Conservation (phyloP, 2,113 vertebrate species). For the Corythaeola cristata region DNA sequence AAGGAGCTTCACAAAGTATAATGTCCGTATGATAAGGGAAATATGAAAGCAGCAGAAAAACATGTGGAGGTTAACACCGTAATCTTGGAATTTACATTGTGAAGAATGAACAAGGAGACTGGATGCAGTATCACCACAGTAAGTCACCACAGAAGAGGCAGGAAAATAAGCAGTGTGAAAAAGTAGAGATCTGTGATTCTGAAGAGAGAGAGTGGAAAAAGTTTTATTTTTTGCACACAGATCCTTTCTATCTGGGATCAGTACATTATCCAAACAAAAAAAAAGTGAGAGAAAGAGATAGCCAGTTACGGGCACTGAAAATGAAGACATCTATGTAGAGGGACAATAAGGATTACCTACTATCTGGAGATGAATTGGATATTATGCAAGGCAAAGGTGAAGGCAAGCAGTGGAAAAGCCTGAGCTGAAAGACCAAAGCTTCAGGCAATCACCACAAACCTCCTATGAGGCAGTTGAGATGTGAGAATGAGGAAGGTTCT, state of each 20-base stretch:
- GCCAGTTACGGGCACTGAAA: neutral
- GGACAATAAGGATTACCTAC: neutral
- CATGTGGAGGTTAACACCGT: fast-evolving
- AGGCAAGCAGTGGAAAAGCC: neutral
- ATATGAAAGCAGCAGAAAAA: neutral
- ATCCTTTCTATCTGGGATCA: neutral
- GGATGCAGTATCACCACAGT: neutral
- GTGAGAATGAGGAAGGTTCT: neutral
- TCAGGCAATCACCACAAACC: neutral
- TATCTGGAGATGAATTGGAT: neutral
- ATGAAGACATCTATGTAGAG: neutral
- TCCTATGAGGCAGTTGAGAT: neutral
- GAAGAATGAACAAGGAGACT: neutral
- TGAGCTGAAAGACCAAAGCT: neutral
- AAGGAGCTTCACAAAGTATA: neutral
- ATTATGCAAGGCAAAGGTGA: neutral
- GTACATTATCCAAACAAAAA: neutral
- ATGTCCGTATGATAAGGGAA: neutral
- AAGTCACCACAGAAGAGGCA: neutral
- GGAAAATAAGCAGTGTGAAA: neutral
- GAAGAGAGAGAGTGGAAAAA: neutral
- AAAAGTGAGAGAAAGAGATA: neutral
- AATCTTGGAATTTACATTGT: neutral
- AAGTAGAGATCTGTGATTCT: neutral
- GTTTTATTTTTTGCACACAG: neutral